Conservation (phyloP, 2,888 invertebrate species). For the Polia nebulosa region DNA sequence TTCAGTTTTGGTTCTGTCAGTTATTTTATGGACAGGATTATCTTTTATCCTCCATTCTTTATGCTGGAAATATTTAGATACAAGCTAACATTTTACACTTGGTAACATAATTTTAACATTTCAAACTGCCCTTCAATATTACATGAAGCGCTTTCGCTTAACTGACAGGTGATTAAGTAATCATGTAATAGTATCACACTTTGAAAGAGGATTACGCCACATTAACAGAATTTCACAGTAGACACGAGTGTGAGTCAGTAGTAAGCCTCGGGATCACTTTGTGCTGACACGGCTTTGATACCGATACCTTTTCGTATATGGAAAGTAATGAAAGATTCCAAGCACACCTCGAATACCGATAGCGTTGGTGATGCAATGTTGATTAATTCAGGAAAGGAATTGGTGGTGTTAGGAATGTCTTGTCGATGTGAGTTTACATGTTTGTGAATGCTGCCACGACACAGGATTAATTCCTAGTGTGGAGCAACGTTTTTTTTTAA, state of each 20-base stretch:
- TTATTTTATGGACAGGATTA: too few species aligned
- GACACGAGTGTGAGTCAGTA: neutral
- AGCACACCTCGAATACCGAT: neutral
- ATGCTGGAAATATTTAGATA: too few species aligned
- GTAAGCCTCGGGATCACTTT: slow-evolving; percentile 7
- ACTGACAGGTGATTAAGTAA: slow-evolving; percentile 11
- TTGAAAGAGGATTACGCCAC: slow-evolving; percentile 10
- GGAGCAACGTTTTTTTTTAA: too few species aligned
- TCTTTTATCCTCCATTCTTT: too few species aligned
- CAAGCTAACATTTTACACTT: neutral
- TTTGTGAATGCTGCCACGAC: too few species aligned
- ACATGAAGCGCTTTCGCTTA: neutral
- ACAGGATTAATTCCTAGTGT: too few species aligned
- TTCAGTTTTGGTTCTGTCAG: too few species aligned
- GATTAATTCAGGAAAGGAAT: neutral
- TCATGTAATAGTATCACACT: neutral
- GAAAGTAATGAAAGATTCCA: slow-evolving; percentile 26
- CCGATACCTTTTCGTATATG: slow-evolving; percentile 10
- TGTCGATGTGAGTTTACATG: too few species aligned
- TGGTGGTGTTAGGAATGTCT: too few species aligned
- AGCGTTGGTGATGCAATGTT: neutral
- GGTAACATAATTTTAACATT: neutral
- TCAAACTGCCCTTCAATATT: slow-evolving; percentile 12
- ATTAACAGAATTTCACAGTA: slow-evolving; percentile 13
- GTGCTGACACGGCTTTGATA: slow-evolving; percentile 7